A percentile compares a stretch with the other conserved stretches of the same genome.
These are phyloP conservation scores for Holothuria leucospilota DNA, from an alignment of 53 echinoderm and acorn worm genomes.

Conservation along the genomic window DNA sequence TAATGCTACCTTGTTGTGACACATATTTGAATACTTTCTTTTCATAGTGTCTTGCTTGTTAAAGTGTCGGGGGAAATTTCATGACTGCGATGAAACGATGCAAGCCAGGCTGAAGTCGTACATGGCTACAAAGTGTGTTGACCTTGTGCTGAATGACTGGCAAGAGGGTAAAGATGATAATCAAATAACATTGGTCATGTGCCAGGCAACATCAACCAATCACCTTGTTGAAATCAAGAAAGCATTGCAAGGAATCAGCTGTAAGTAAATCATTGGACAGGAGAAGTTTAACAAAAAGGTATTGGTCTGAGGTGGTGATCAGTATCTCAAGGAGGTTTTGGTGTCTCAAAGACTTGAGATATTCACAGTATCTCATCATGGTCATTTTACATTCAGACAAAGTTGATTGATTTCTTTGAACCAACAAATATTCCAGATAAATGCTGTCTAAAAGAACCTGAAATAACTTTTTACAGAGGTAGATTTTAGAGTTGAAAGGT, in stretches of 20 bases:
- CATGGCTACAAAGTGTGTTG: conserved; percentile 83
- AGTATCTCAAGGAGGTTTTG: too few relatives aligned
- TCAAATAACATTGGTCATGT: conserved; percentile 77
- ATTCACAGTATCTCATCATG: too few relatives aligned
- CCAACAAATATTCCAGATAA: too few relatives aligned
- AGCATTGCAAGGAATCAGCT: conserved; percentile 74
- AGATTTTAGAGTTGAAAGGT: too few relatives aligned
- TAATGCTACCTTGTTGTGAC: too few relatives aligned
- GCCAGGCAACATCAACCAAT: conserved; percentile 73
- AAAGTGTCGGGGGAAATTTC: conserved; percentile 67
- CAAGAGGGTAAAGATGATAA: conserved; percentile 68
- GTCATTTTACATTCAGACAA: too few relatives aligned
- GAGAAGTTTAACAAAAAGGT: background rate
- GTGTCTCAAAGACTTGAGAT: too few relatives aligned
- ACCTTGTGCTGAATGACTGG: conserved; percentile 79
- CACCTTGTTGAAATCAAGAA: conserved; percentile 62
- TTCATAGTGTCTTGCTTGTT: conserved; percentile 73
- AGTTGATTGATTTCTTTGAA: too few relatives aligned
- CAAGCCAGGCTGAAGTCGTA: conserved; percentile 78
- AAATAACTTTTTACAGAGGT: too few relatives aligned
- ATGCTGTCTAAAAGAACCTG: too few relatives aligned
- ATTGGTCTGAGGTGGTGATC: background rate
- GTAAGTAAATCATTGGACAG: conserved; percentile 56
- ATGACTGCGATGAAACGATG: conserved; percentile 85
- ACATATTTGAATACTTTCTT: background rate